These are phyloP conservation scores for Drosophila kepulauana DNA, from an alignment of 1,140 invertebrate species.

Conservation along the genomic window DNA sequence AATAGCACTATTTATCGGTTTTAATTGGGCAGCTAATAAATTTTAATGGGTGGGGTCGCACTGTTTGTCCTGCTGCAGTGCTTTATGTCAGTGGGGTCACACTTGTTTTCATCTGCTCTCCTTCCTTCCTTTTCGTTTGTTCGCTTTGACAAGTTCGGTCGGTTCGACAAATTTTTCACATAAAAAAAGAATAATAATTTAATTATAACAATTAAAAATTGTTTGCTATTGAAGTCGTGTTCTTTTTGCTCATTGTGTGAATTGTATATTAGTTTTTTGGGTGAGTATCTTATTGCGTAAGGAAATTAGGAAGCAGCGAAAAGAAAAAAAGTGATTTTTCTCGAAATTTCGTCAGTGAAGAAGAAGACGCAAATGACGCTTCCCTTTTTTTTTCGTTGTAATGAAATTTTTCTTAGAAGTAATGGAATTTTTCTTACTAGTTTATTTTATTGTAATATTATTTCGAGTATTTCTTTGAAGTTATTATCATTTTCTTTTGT, in stretches of 20 bases:
- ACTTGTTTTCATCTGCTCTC: conserved; percentile 16
- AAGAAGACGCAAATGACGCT: conserved; percentile 14
- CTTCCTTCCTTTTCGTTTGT: conserved; percentile 2
- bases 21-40: background rate
- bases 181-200: background rate
- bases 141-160: background rate
- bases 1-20: background rate
- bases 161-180: background rate
- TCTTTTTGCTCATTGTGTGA: background rate
- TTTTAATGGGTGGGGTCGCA: conserved; percentile 13
- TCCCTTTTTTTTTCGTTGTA: no score
- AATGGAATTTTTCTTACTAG: conserved; percentile 30
- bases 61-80: background rate
- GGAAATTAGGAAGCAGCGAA: background rate
- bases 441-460: conserved; percentile 37
- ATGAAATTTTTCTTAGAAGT: no score
- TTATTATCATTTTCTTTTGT: conserved; percentile 22
- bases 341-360: conserved; percentile 11
- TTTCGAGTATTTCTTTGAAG: background rate
- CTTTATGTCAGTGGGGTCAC: conserved; percentile 15
- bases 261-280: conserved; percentile 7
- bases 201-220: conserved; percentile 15
- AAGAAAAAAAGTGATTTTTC: conserved; percentile 8
- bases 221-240: background rate
- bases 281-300: conserved; percentile 15